A percentile compares a stretch with the other conserved stretches of the same genome.
Conservation (phyloP, 2,113 vertebrate genomes). For the Catharus minimus region DNA sequence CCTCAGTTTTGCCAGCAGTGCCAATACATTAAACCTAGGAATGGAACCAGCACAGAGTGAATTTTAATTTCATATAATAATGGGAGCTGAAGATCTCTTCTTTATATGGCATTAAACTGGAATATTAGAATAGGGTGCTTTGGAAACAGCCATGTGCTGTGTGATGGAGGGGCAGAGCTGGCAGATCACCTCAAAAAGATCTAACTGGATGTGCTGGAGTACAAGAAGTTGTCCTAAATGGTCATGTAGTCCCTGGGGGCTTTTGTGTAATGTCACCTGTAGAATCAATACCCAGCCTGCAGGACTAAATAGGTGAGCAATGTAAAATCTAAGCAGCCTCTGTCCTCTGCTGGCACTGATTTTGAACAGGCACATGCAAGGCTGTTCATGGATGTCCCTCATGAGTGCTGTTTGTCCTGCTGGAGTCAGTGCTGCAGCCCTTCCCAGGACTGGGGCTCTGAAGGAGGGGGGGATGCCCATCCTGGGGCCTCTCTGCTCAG, state of each 20-base stretch:
- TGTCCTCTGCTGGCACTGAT: neutral
- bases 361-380: neutral
- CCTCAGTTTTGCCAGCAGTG: neutral
- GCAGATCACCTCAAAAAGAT: conserved; percentile 19
- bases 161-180: neutral
- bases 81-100: neutral
- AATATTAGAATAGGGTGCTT: neutral
- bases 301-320: neutral
- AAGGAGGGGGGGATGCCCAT: neutral
- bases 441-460: neutral
- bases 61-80: conserved; percentile 16
- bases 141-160: neutral
- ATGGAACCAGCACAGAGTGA: neutral
- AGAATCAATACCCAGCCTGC: neutral
- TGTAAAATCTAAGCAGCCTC: neutral
- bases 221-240: neutral
- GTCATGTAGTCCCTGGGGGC: neutral
- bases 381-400: neutral
- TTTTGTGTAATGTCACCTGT: neutral
- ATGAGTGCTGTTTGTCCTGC: neutral
- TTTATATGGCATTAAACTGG: rapidly evolving
- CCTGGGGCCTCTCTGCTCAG: neutral
- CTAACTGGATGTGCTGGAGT: neutral
- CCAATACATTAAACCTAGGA: neutral
- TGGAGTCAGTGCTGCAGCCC: rapidly evolving